Evolutionary conservation across 2,113 vertebrate genomes (phyloP), one percentile per base, ranked within the genome.

Genomic region (Aegithalos caudatus): DNA sequence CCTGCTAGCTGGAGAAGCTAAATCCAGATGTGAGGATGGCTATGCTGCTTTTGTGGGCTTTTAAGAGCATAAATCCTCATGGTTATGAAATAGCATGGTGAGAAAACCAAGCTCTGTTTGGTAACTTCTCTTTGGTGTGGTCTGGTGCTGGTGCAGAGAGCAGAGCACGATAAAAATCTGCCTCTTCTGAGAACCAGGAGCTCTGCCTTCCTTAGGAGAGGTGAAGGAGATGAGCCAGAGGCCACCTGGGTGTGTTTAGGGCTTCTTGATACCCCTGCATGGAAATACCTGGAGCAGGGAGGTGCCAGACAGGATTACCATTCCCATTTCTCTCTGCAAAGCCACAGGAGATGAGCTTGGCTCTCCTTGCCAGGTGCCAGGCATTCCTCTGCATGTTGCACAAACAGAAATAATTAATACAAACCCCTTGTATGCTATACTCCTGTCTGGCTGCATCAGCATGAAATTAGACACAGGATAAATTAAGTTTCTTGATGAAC

Each of bases 11-110:
- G 10, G 29, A 48, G 51, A 53, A 74, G 37, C 7, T 72, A 64
- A 89, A 45, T 20, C 20, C 11, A 42, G 47, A n/a, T n/a, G 22
- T 37, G 42, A 51, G 21, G 27, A 14, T 64, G 48, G 44, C 28
- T 74, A 4, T 18, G 47, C 54, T 57, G 12, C 54, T 33, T 65
- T 2, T 70, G 60, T 60, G 61, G 82, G 22, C 40, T 88, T 88
- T 51, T 28, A 69, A 81, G 69, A 92, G 28, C 37, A 14, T 25
- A 31, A 58, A 84, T 33, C 51, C 21, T 51, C 14, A 11, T 65
- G 0, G 0, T 44, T 73, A 19, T 0, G 0, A 77, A 89, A 77
- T 23, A 11, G 6, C n/a, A 5, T 10, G 0, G 0, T 11, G 7
- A 87, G 67, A 81, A 93, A 40, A 14, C 16, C 19, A 37, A 44